Percentiles rank a stretch among this genome's conserved stretches.
Conservation (phyloP, 2,888 invertebrate species). For the Amblyjoppa proteus region DNA sequence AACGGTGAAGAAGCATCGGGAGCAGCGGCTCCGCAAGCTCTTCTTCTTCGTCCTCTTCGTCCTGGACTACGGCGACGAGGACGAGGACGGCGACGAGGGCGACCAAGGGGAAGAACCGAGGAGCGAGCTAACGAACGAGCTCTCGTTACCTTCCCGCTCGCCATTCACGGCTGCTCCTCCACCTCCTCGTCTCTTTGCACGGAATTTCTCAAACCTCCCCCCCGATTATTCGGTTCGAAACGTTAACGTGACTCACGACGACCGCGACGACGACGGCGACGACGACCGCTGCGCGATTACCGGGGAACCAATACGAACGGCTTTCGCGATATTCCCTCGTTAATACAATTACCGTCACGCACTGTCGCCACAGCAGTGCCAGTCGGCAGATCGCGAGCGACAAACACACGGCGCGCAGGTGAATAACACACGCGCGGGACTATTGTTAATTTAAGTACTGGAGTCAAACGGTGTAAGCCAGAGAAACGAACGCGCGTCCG, state of each 20-base stretch:
- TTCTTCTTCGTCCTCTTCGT: slow-evolving; percentile 28
- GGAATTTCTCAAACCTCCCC: slow-evolving; percentile 34
- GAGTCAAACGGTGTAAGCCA: slow-evolving; percentile 1
- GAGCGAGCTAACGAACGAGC: slow-evolving; percentile 20
- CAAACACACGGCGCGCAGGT: slow-evolving; percentile 36
- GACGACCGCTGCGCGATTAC: neutral
- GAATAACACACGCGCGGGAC: slow-evolving; percentile 4
- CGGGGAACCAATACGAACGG: slow-evolving; percentile 37
- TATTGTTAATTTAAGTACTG: slow-evolving; percentile 17
- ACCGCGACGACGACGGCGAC: slow-evolving; percentile 12
- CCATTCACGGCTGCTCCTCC: neutral
- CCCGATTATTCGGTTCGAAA: slow-evolving; percentile 63
- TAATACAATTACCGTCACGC: slow-evolving; percentile 69
- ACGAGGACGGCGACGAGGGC: slow-evolving; percentile 25
- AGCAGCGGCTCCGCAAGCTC: slow-evolving; percentile 53
- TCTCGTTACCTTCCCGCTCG: slow-evolving; percentile 46
- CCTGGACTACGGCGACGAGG: slow-evolving; percentile 15
- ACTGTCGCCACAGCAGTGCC: slow-evolving; percentile 38
- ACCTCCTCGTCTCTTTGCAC: neutral
- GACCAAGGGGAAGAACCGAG: neutral
- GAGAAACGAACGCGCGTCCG: neutral
- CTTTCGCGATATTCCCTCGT: slow-evolving; percentile 62
- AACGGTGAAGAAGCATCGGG: slow-evolving; percentile 46
- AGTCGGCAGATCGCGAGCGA: slow-evolving; percentile 33
- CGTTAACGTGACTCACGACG: slow-evolving; percentile 62